Percentiles rank a stretch among this genome's conserved stretches.
Evolutionary conservation across 2,888 invertebrate genomes (phyloP).

Genomic region (Amblyteles armatorius): DNA sequence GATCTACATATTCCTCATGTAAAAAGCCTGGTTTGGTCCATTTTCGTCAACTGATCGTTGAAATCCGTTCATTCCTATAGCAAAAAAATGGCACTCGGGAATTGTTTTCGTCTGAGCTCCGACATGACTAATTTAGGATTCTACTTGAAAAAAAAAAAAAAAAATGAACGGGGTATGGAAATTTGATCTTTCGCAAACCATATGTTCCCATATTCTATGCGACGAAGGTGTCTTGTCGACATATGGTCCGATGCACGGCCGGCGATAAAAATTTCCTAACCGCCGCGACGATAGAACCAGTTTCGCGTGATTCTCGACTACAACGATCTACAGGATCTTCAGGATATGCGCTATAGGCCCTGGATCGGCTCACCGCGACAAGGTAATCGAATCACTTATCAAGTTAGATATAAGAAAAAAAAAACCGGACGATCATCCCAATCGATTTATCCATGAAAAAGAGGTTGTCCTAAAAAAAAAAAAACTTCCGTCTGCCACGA

Average conservation of each 20-base stretch:
- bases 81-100: conserved; percentile 10
- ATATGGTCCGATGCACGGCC: conserved; percentile 6
- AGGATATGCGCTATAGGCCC: conserved; percentile 29
- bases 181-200: not conserved
- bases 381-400: conserved; percentile 59
- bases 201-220: not conserved
- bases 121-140: not conserved
- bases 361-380: conserved; percentile 30
- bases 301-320: conserved; percentile 40
- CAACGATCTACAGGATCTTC: conserved; percentile 30
- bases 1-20: not conserved
- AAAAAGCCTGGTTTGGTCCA: not conserved
- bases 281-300: conserved; percentile 54
- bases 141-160: not conserved
- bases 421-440: conserved; percentile 45
- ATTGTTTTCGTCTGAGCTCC: conserved; percentile 1
- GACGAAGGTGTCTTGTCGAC: not conserved
- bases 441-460: conserved; percentile 39
- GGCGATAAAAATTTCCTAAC: conserved; percentile 48
- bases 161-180: not conserved
- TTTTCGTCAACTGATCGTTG: too few species aligned
- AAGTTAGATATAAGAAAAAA: conserved; percentile 56
- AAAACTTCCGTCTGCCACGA: conserved; percentile 3
- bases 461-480: not conserved
- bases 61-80: too few species aligned